These are phyloP conservation scores for Homalodisca vitripennis DNA, from an alignment of 1,140 invertebrate species.

Conservation along the genomic window DNA sequence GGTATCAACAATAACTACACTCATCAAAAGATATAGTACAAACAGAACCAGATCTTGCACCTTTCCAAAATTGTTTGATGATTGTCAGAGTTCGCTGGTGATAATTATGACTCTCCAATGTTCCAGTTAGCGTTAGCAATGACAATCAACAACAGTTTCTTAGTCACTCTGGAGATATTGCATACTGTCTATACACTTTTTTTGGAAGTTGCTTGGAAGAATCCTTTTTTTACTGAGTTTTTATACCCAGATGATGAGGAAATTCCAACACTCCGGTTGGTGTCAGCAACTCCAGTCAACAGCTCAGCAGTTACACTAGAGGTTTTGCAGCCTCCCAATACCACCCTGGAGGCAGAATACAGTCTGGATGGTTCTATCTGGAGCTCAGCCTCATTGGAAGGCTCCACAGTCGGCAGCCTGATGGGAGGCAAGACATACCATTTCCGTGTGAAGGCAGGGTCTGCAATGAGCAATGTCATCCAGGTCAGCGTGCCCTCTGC, in stretches of 20 bases:
- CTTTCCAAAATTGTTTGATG: too few relatives aligned
- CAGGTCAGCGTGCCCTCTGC: slow-evolving; percentile 42
- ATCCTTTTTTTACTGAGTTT: background rate
- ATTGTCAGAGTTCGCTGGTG: too few relatives aligned
- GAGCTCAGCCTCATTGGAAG: slow-evolving; percentile 44
- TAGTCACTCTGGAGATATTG: too few relatives aligned
- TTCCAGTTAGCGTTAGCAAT: too few relatives aligned
- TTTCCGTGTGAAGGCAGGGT: slow-evolving; percentile 44
- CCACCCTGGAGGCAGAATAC: slow-evolving; percentile 44
- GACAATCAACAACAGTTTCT: too few relatives aligned
- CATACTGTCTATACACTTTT: too few relatives aligned
- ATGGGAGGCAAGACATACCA: slow-evolving; percentile 43
- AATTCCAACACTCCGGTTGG: slow-evolving; percentile 36
- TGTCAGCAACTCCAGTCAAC: slow-evolving; percentile 48
- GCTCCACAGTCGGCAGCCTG: slow-evolving; percentile 39
- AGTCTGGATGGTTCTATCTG: slow-evolving; percentile 48
- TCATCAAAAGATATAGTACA: too few relatives aligned
- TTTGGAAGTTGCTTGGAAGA: too few relatives aligned
- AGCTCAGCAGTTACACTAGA: slow-evolving; percentile 46
- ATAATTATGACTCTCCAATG: too few relatives aligned
- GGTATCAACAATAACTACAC: too few relatives aligned
- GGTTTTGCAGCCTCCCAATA: slow-evolving; percentile 36
- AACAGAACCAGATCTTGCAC: too few relatives aligned
- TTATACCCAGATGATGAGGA: background rate
- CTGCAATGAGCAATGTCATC: slow-evolving; percentile 42